These are phyloP conservation scores for Akabosia matsudoensis DNA, from an alignment of 1,140 invertebrate genomes.

Conservation along the genomic window DNA sequence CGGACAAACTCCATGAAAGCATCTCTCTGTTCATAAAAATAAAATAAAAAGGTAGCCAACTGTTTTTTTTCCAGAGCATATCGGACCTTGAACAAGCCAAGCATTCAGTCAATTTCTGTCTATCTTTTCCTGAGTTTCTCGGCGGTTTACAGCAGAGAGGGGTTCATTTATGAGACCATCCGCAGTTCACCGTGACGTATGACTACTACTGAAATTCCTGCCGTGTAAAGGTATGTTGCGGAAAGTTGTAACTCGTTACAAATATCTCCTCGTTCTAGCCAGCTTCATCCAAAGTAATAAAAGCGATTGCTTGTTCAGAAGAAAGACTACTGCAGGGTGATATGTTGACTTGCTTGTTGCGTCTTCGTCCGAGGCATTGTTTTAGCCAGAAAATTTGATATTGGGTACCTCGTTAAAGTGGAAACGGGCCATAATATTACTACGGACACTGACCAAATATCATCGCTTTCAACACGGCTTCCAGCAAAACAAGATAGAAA, in stretches of 20 bases:
- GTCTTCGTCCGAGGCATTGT: not conserved
- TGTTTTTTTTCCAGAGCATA: too few species aligned
- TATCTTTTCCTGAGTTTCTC: too few species aligned
- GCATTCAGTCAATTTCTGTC: too few species aligned
- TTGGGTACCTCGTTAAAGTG: not conserved
- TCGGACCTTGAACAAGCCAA: too few species aligned
- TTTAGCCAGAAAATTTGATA: not conserved
- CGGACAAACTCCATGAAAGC: too few species aligned
- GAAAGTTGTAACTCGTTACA: not conserved
- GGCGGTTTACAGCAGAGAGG: too few species aligned
- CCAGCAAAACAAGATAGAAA: slow-evolving; percentile 2
- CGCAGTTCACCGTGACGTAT: too few species aligned
- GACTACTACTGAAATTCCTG: not conserved
- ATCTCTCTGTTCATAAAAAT: too few species aligned
- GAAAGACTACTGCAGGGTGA: not conserved
- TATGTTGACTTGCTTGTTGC: slow-evolving; percentile 24
- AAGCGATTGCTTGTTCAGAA: not conserved
- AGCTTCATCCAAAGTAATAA: not conserved
- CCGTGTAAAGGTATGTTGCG: not conserved
- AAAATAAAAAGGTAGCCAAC: too few species aligned
- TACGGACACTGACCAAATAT: not conserved
- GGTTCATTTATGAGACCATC: not conserved
- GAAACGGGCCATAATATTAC: not conserved
- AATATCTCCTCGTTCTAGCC: not conserved
- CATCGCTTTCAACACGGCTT: not conserved